Percentiles rank a stretch among this genome's conserved stretches.
Evolutionary conservation across 2,113 vertebrate genomes (phyloP).

Genomic region (Ancistrus triradiatus): DNA sequence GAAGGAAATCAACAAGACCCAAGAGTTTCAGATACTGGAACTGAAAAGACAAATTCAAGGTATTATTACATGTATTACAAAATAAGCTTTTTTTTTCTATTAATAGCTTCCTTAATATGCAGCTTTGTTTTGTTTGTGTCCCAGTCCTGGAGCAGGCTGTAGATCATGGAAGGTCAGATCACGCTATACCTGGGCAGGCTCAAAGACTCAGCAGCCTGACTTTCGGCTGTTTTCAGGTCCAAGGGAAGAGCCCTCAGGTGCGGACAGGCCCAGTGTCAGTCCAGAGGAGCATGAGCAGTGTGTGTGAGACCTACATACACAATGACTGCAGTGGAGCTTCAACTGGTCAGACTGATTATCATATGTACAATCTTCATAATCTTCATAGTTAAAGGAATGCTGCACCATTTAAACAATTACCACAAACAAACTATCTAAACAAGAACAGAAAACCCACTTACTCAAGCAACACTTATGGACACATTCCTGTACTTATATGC

Average conservation of each 20-base stretch:
- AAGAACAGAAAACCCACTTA: too few relatives aligned
- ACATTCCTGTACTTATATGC: too few relatives aligned
- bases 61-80: conserved; percentile 48
- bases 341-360: conserved; percentile 24
- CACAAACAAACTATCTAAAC: too few relatives aligned
- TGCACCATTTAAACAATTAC: too few relatives aligned
- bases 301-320: conserved; percentile 15
- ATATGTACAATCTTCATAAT: neutral
- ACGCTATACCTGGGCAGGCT: conserved; percentile 74
- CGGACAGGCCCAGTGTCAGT: conserved; percentile 71
- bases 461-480: too few relatives aligned
- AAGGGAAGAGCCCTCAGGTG: conserved; percentile 81
- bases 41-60: conserved; percentile 84
- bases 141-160: conserved; percentile 76
- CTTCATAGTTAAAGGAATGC: too few relatives aligned
- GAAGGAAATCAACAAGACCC: conserved; percentile 82
- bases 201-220: conserved; percentile 89
- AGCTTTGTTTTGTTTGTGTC: neutral
- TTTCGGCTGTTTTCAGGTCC: conserved; percentile 89
- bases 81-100: too few relatives aligned
- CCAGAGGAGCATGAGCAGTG: conserved; percentile 57
- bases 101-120: too few relatives aligned
- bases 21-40: conserved; percentile 80
- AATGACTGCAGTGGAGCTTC: conserved; percentile 13
- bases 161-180: conserved; percentile 36